Evolutionary conservation across 2,797 vertebrate species (phyloP), one percentile per base, ranked within the genome.

Genomic region (Mus minutoides): DNA sequence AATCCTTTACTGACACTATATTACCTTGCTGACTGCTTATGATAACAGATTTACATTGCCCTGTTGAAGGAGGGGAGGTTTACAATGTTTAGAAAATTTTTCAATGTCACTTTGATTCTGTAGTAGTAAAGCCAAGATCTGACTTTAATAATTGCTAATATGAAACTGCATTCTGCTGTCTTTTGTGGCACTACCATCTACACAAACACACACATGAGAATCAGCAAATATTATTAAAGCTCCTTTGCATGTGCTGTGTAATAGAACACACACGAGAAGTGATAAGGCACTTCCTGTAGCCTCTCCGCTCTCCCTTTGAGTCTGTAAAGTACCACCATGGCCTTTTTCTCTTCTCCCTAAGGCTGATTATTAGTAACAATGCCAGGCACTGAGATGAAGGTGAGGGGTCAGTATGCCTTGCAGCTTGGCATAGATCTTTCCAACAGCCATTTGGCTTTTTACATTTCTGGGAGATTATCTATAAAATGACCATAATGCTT

Each of bases 291-390:
- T 73, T 95, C 43, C 17, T n/a, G 37, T 64, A 37, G 62, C 21
- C n/a, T 84, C 62, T 69, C 13, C 24, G 46, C 4, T 49, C 34
- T 60, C 64, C n/a, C 29, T 22, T 2, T 46, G 22, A 71, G 26
- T 88, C n/a, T 37, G 80, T 92, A 94, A 94, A 94, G 67, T 43
- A 54, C 26, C 22, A 49, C 1, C 12, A 90, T 24, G 21, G 79
- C 34, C 71, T 84, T 92, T 83, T 85, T 86, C 77, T 86, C 13
- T 54, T 96, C 46, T 88, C 43, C 83, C 84, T 24, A 54, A 82
- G 62, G 77, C 56, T 87, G 92, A 54, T 56, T 93, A 91, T 80
- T 94, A 85, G 77, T 24, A 85, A 31, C 76, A 88, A 94, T 43
- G 26, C 40, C 40, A 86, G 85, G 40, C 46, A 80, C 43, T 92